A percentile compares a stretch with the other conserved stretches of the same genome.
Evolutionary conservation across 2,888 invertebrate species (phyloP).

Genomic region (Sisyra terminalis): DNA sequence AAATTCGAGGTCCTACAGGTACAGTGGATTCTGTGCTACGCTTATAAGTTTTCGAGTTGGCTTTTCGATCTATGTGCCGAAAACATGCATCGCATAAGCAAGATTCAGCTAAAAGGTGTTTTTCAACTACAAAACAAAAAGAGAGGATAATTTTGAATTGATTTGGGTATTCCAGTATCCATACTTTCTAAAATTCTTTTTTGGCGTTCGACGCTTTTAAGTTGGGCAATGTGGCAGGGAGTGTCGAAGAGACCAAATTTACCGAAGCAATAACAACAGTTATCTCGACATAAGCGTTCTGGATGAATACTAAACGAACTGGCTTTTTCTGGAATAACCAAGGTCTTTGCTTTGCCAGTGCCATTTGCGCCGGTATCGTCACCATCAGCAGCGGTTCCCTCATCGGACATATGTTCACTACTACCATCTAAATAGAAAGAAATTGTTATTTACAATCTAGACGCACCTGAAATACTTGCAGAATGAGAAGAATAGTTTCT

Average conservation of each 20-base stretch:
- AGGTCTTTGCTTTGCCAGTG: constrained; percentile 35
- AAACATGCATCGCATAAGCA: constrained; percentile 80
- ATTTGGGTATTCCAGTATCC: constrained; percentile 17
- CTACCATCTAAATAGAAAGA: constrained; percentile 22
- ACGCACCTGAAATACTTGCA: neutral
- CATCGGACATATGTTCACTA: constrained; percentile 27
- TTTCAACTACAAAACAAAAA: constrained; percentile 57
- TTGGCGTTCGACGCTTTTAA: constrained; percentile 67
- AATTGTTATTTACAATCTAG: neutral
- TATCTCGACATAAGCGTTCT: constrained; percentile 63
- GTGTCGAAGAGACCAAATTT: constrained; percentile 77
- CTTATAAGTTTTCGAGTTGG: constrained; percentile 39
- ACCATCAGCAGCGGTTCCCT: constrained; percentile 22
- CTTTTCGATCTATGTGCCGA: constrained; percentile 68
- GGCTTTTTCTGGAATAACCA: constrained; percentile 77
- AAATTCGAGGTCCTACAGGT: constrained; percentile 26
- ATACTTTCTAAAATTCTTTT: constrained; percentile 61
- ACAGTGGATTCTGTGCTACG: constrained; percentile 17
- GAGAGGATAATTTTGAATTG: neutral
- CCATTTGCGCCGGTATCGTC: constrained; percentile 24
- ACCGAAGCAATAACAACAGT: constrained; percentile 75
- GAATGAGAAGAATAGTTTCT: neutral
- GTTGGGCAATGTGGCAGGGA: constrained; percentile 74
- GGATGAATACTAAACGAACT: constrained; percentile 79
- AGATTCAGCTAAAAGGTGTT: constrained; percentile 66